phyloP scores from a whole-genome alignment of 2,888 invertebrate genomes.

The Andrena dorsata region DNA sequence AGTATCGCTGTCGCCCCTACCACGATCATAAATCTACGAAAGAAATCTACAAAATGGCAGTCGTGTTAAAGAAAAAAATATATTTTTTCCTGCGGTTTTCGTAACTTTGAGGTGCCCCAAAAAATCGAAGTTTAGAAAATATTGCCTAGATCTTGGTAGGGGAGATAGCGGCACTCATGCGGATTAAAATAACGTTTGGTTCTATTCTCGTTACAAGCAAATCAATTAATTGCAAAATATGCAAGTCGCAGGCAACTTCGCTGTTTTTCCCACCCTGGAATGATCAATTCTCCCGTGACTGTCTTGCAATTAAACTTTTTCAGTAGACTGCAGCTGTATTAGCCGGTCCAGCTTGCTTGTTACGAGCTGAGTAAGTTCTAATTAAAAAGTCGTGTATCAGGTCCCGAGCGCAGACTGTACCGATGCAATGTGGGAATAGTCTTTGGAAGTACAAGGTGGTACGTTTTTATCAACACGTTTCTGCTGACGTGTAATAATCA shows the following conservation, averaged over 20 bases:
- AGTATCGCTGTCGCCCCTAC: no score
- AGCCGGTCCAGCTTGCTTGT: not conserved
- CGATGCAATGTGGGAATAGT: slow-evolving; percentile 2
- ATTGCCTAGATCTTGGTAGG: no score
- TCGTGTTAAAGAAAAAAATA: no score
- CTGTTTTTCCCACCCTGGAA: not conserved
- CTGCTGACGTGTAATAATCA: slow-evolving; percentile 13
- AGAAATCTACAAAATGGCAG: no score
- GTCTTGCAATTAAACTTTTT: slow-evolving; percentile 16
- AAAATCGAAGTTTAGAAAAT: no score
- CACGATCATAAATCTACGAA: no score
- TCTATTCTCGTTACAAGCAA: not conserved
- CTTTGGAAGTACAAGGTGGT: not conserved
- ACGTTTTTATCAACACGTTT: slow-evolving; percentile 34
- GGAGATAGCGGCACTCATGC: no score
- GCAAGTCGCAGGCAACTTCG: not conserved
- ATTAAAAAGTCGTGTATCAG: slow-evolving; percentile 38
- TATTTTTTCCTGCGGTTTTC: no score
- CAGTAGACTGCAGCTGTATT: not conserved
- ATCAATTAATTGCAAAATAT: not conserved
- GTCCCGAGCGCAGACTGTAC: not conserved
- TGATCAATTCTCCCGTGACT: not conserved
- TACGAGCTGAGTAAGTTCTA: slow-evolving; percentile 16
- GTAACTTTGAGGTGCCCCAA: no score
- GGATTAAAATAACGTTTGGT: no score